phyloP scores from a whole-genome alignment of 2,113 vertebrate genomes.

The Numida meleagris region DNA sequence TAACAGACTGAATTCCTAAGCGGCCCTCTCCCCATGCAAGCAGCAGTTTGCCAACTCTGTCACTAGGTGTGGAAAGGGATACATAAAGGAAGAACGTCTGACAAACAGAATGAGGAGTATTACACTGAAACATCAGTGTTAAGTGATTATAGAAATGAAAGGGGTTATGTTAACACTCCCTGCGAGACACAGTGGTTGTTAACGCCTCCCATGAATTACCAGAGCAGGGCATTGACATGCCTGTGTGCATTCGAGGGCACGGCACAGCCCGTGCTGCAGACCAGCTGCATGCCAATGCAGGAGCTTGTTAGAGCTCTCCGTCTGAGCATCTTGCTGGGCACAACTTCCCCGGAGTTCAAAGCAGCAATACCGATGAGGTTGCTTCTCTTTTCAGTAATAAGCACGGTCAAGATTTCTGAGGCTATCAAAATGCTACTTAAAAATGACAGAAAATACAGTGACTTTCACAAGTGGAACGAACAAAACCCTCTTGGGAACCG shows the following conservation, averaged over 20 bases:
- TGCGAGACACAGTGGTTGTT: neutral
- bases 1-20: neutral
- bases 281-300: neutral
- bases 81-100: neutral
- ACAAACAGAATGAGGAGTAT: neutral
- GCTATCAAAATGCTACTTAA: neutral
- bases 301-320: neutral
- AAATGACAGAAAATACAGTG: neutral
- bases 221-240: neutral
- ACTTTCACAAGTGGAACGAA: neutral
- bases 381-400: neutral
- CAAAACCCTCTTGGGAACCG: neutral
- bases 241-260: neutral
- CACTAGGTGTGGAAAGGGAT: neutral
- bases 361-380: neutral
- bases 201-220: neutral
- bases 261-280: neutral
- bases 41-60: neutral
- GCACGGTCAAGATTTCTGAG: neutral
- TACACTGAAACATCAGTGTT: neutral
- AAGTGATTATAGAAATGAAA: neutral
- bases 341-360: neutral
- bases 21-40: neutral
- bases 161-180: neutral
- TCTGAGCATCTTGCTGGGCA: rapidly evolving